These are phyloP conservation scores for Eclectus roratus DNA, from an alignment of 2,113 vertebrate species.

Conservation along the genomic window DNA sequence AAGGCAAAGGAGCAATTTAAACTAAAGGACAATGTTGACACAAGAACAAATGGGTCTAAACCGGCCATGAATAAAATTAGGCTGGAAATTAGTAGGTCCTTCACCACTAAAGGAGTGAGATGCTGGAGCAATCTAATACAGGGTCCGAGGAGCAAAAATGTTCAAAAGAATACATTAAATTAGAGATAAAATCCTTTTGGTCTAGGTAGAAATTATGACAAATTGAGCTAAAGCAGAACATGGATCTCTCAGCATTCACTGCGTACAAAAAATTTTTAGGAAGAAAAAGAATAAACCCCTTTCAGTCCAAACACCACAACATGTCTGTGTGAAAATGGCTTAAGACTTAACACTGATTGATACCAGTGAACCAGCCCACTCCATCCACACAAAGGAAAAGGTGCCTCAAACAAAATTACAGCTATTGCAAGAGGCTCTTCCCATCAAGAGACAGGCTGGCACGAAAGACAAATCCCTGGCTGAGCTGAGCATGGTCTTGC, in stretches of 20 bases:
- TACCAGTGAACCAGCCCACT: not conserved
- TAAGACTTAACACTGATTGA: not conserved
- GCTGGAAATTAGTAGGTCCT: constrained; percentile 39
- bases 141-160: not conserved
- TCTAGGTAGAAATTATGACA: not conserved
- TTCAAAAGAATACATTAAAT: not conserved
- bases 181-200: not conserved
- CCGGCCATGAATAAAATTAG: constrained; percentile 44
- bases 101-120: not conserved
- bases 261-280: not conserved
- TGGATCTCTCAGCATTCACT: not conserved
- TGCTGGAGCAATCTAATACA: not conserved
- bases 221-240: not conserved
- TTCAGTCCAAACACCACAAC: not conserved
- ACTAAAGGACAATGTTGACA: constrained; percentile 52
- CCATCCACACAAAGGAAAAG: not conserved
- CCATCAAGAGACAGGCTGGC: not conserved
- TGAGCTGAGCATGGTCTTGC: not conserved
- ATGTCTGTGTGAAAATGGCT: not conserved
- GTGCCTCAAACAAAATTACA: not conserved
- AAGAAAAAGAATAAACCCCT: not conserved
- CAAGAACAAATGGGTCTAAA: constrained; percentile 27
- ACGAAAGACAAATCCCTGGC: not conserved
- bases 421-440: not conserved
- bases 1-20: constrained; percentile 53